Evolutionary conservation across 2,113 vertebrate species (phyloP).

Genomic region (Ictalurus furcatus): DNA sequence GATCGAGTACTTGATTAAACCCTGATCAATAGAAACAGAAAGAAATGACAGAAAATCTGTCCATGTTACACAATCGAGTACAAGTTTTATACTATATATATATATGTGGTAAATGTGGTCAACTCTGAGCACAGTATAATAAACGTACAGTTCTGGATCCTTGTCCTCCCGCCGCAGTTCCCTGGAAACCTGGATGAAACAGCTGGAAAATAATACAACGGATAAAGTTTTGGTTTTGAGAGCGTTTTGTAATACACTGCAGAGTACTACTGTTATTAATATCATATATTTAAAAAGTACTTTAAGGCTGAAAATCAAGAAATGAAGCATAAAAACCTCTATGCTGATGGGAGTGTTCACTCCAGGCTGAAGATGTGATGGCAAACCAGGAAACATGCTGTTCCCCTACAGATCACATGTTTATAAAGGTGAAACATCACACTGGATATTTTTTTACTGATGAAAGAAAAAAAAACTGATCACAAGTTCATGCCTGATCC

Average conservation of each 20-base stretch:
- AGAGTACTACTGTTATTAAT: not conserved
- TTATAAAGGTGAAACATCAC: not conserved
- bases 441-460: not conserved
- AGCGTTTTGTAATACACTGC: not conserved
- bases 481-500: not conserved
- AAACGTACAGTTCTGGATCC: conserved; percentile 58
- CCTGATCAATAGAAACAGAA: conserved; percentile 54
- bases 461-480: too few species aligned
- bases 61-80: not conserved
- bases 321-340: conserved; percentile 64
- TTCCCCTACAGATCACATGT: conserved; percentile 48
- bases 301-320: not conserved
- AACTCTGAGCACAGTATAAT: not conserved
- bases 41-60: not conserved
- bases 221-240: not conserved
- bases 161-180: conserved; percentile 51
- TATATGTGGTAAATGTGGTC: not conserved
- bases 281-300: not conserved
- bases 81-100: not conserved
- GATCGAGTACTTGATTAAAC: conserved; percentile 72
- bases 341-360: conserved; percentile 67
- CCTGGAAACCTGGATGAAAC: conserved; percentile 60
- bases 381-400: conserved; percentile 39
- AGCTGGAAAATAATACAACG: conserved; percentile 50
- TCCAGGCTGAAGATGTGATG: conserved; percentile 53